These are phyloP conservation scores for Acronicta psi DNA, from an alignment of 2,888 invertebrate genomes.

Conservation along the genomic window DNA sequence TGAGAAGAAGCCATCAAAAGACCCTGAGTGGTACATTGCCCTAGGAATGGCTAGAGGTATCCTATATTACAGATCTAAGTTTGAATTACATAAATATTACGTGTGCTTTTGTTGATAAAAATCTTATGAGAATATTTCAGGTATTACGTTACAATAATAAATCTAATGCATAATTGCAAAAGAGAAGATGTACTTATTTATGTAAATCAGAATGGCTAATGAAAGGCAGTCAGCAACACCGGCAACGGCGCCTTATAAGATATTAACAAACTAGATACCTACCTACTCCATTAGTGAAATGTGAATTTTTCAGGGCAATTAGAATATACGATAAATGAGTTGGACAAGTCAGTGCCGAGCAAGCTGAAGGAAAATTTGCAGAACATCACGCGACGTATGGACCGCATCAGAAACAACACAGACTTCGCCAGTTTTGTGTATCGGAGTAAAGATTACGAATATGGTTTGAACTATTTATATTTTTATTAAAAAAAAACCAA, in stretches of 20 bases:
- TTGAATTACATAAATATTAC: too few relatives aligned
- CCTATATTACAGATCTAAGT: too few relatives aligned
- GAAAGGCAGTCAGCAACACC: not conserved
- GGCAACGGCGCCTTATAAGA: not conserved
- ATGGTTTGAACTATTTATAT: slow-evolving; percentile 76
- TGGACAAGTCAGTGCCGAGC: slow-evolving; percentile 80
- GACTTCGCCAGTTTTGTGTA: slow-evolving; percentile 71
- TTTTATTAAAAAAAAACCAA: too few relatives aligned
- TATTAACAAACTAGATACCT: not conserved
- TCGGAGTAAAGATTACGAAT: slow-evolving; percentile 84
- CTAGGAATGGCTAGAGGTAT: slow-evolving; percentile 81
- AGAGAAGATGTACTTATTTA: slow-evolving; percentile 19
- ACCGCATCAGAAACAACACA: slow-evolving; percentile 76
- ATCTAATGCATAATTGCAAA: slow-evolving; percentile 18
- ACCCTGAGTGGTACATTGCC: slow-evolving; percentile 84
- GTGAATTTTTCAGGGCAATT: slow-evolving; percentile 72
- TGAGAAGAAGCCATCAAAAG: slow-evolving; percentile 84
- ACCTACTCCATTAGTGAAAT: not conserved
- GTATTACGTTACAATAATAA: slow-evolving; percentile 12
- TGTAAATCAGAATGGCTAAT: slow-evolving; percentile 21
- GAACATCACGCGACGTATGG: slow-evolving; percentile 81
- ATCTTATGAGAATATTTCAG: slow-evolving; percentile 11
- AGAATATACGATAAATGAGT: slow-evolving; percentile 83
- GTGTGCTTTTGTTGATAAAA: not conserved
- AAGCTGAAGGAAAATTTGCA: slow-evolving; percentile 81